Conservation (phyloP, 2,113 vertebrate species). For the Hypocryptadius cinnamomeus region DNA sequence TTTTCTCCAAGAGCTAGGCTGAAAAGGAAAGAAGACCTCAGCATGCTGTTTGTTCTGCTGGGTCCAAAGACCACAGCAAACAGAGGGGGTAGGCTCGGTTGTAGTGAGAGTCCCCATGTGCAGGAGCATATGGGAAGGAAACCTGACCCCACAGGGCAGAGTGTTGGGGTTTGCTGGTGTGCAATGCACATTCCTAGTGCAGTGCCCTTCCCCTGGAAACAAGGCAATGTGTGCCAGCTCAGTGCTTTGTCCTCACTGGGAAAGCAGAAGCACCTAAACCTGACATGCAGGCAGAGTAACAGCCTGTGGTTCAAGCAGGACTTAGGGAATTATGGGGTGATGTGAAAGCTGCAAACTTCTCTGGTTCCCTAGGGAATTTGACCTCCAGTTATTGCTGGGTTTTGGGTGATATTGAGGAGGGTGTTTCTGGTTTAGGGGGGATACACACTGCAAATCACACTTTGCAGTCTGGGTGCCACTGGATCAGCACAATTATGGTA, state of each 20-base stretch:
- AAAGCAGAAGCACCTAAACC: background rate
- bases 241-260: background rate
- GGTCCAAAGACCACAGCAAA: background rate
- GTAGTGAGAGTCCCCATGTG: background rate
- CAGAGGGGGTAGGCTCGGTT: background rate
- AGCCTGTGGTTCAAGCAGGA: background rate
- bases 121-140: background rate
- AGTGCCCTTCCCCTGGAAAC: background rate
- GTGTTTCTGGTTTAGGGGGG: background rate
- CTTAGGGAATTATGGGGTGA: background rate
- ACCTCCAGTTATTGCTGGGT: background rate
- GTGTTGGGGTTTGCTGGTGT: background rate
- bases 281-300: background rate
- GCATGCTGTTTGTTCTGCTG: background rate
- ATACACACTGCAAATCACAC: background rate
- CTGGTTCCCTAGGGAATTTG: background rate
- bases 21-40: background rate
- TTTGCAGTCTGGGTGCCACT: background rate
- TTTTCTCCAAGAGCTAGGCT: background rate
- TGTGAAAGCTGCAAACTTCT: background rate
- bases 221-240: background rate
- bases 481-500: background rate
- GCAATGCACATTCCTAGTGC: accelerated
- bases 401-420: background rate
- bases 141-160: background rate